Base-by-base conservation (phyloP, 2,113 vertebrate species). In the Rousettus leschenaultii region DNA sequence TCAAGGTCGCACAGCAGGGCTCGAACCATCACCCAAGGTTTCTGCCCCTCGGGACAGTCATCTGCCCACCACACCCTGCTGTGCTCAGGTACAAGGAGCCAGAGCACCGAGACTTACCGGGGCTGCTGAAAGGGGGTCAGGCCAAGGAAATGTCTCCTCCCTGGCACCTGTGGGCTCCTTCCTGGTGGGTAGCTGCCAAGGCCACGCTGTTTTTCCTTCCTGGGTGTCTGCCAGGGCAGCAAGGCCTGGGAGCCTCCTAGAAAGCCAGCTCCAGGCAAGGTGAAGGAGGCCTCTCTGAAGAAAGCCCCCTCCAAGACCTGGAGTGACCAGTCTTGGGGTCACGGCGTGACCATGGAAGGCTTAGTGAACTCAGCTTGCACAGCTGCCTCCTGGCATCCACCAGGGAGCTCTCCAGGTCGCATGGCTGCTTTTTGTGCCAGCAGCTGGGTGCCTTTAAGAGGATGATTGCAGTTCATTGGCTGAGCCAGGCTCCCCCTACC, bases 391-490 rank as follows among this genome's bases (percentile, higher is more conserved):
- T 79, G 75, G 93, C 68, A 55, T 51, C 66, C 18, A 10, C 28
- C 14, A 0, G 24, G 43, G 63, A 87, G 40, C 45, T 66, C 92
- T 91, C 66, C 55, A 16, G 94, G 94, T 92, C 35, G 26, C 87
- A 77, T 35, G 61, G 88, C 84, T 51, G 61, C 24, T 71, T 93
- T 89, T 63, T 48, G 55, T 90, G 94, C 83, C 80, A 85, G 78
- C 57, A 18, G 68, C 95, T 53, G 3, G 94, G 85, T 63, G 75
- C 90, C 96, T 97, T 97, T 97, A 96, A 94, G 96, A 95, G 59
- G 74, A 38, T 4, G 3, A n/a, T 14, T 1, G 6, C 35, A 22
- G 26, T 70, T 85, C 82, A 97, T 92, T 97, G 97, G 96, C 90
- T 94, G 87, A 95, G 78, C 68, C 61, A 65, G 35, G 10, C 92